These are phyloP conservation scores for Leucopternis melanops DNA, from an alignment of 2,113 vertebrate genomes.

Conservation along the genomic window DNA sequence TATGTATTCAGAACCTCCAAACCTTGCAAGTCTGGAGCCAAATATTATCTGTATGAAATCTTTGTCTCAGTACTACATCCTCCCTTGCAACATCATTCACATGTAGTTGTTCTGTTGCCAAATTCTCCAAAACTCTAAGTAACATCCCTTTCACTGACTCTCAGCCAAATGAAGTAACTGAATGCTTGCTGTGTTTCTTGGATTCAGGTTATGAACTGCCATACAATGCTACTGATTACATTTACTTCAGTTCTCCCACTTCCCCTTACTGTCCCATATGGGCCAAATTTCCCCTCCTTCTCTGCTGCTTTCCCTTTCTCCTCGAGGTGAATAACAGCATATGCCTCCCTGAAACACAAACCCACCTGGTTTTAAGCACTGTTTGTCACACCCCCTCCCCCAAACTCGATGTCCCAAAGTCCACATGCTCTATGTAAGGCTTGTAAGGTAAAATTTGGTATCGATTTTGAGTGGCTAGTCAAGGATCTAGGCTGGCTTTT, in stretches of 20 bases:
- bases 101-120: slow-evolving; percentile 58
- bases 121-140: slow-evolving; percentile 53
- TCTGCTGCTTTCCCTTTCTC: background rate
- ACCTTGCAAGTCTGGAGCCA: slow-evolving; percentile 43
- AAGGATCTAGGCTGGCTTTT: background rate
- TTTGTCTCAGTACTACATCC: slow-evolving; percentile 65
- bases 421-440: background rate
- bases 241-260: slow-evolving; percentile 1
- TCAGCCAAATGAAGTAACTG: slow-evolving; percentile 41
- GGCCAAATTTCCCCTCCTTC: background rate
- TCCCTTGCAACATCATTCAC: slow-evolving; percentile 64
- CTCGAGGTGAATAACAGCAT: background rate
- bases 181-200: slow-evolving; percentile 38
- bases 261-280: background rate
- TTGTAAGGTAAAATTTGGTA: background rate
- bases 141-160: slow-evolving; percentile 50
- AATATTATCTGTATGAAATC: slow-evolving; percentile 58
- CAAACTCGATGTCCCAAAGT: background rate
- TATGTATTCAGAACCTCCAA: background rate
- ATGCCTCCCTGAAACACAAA: background rate
- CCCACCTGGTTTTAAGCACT: background rate
- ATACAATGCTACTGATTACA: background rate
- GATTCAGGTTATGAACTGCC: slow-evolving; percentile 43
- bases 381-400: background rate
- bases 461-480: background rate